Conservation (phyloP, 37 sponge, comb jelly and placozoan genomes). For the Tethya wilhelma region DNA sequence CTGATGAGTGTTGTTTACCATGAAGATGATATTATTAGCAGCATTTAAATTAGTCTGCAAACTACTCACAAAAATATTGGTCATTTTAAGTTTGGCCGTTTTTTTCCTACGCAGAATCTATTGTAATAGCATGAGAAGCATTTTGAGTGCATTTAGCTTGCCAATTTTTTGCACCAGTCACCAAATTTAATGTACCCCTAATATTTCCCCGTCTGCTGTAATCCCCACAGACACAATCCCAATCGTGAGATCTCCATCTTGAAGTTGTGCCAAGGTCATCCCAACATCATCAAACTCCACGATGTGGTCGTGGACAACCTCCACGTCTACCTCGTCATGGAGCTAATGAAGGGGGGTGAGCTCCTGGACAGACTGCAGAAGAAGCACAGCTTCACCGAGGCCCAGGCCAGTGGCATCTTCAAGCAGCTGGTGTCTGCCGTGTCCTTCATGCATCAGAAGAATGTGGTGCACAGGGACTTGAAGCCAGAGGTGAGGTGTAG, state of each 20-base stretch:
- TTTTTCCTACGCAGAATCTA: too few species aligned
- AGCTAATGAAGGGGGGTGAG: slow-evolving; percentile 89
- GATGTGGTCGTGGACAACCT: slow-evolving; percentile 89
- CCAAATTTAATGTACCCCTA: too few species aligned
- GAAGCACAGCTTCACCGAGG: slow-evolving; percentile 84
- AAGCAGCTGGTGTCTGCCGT: slow-evolving; percentile 89
- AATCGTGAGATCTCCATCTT: slow-evolving; percentile 79
- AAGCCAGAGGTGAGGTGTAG: slow-evolving; percentile 85
- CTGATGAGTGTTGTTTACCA: too few species aligned
- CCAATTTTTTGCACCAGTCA: too few species aligned
- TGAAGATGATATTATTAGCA: too few species aligned
- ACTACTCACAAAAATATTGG: too few species aligned
- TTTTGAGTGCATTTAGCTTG: too few species aligned
- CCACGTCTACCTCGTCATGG: slow-evolving; percentile 94
- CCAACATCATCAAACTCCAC: slow-evolving; percentile 78
- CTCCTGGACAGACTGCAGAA: slow-evolving; percentile 78
- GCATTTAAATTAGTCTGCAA: too few species aligned
- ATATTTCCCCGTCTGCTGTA: too few species aligned
- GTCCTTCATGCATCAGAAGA: slow-evolving; percentile 83
- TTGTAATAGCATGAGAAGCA: too few species aligned
- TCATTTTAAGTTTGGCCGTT: too few species aligned
- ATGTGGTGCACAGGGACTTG: slow-evolving; percentile 93
- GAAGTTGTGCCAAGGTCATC: slow-evolving; percentile 91
- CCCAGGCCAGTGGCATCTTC: slow-evolving; percentile 83
- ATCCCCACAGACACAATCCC: slow-evolving; percentile 73